phyloP scores from a whole-genome alignment of 2,113 vertebrate species.

The Nansenia antarctica region DNA sequence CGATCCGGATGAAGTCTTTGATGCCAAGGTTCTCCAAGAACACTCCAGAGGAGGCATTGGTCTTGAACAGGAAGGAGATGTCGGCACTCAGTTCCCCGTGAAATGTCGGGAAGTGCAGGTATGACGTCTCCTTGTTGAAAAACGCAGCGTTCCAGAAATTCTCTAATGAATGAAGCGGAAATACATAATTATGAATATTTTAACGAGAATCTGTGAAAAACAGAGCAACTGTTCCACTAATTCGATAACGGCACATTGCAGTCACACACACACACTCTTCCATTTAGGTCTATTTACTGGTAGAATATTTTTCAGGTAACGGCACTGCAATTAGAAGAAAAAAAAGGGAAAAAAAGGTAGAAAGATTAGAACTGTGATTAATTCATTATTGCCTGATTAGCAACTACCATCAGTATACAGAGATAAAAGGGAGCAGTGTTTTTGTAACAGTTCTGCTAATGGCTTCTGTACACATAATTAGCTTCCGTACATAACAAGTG shows the following conservation, averaged over 20 bases:
- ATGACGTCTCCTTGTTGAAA: slow-evolving; percentile 91
- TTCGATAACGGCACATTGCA: neutral
- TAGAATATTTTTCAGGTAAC: neutral
- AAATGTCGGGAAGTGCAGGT: slow-evolving; percentile 97
- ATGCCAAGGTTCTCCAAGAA: slow-evolving; percentile 98
- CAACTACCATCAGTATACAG: neutral
- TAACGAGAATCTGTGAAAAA: too few species aligned
- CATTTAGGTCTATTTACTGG: neutral
- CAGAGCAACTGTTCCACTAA: neutral
- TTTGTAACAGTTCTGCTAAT: slow-evolving; percentile 2
- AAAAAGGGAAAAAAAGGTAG: neutral
- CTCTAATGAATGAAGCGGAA: slow-evolving; percentile 63
- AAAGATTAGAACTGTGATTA: neutral
- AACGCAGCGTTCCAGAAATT: slow-evolving; percentile 95
- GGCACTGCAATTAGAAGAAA: neutral
- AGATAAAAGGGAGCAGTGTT: slow-evolving; percentile 6
- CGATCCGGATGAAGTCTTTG: slow-evolving; percentile 94
- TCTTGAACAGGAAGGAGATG: slow-evolving; percentile 96
- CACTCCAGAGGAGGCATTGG: slow-evolving; percentile 87
- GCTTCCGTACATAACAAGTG: neutral
- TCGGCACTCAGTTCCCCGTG: slow-evolving; percentile 93
- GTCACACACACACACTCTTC: neutral
- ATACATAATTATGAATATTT: too few species aligned
- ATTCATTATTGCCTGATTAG: neutral
- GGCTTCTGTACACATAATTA: neutral